These are phyloP conservation scores for Parazoanthus darwini DNA, from an alignment of 92 coral and sea anemone species.

Conservation along the genomic window DNA sequence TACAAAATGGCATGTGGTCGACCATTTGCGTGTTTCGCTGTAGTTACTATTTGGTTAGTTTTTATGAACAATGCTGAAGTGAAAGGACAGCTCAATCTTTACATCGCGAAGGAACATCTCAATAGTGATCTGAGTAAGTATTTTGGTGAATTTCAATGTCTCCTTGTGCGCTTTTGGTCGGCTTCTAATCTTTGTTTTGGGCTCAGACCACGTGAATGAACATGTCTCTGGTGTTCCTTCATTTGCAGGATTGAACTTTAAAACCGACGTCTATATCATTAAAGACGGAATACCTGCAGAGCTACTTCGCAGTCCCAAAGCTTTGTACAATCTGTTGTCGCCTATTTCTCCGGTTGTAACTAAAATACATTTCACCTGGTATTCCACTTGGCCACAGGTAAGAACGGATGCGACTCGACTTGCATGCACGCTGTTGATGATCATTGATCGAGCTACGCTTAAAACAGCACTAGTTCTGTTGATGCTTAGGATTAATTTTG, in stretches of 20 bases:
- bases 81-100: conserved; percentile 70
- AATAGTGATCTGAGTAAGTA: conserved; percentile 79
- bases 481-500: background rate
- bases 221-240: conserved; percentile 18
- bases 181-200: conserved; percentile 39
- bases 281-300: conserved; percentile 60
- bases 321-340: conserved; percentile 73
- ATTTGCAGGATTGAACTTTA: conserved; percentile 77
- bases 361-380: conserved; percentile 67
- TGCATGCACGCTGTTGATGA: background rate
- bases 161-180: conserved; percentile 37
- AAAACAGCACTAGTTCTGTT: no score
- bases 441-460: background rate
- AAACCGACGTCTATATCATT: conserved; percentile 62
- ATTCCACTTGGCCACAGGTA: conserved; percentile 75
- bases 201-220: conserved; percentile 27
- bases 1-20: conserved; percentile 41
- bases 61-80: conserved; percentile 25
- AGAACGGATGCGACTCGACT: conserved; percentile 61
- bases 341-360: conserved; percentile 65
- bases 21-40: conserved; percentile 5
- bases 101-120: conserved; percentile 67
- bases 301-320: conserved; percentile 60
- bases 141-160: conserved; percentile 6
- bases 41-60: conserved; percentile 7